A percentile compares a stretch with the other conserved stretches of the same genome.
These are phyloP conservation scores for Eupithecia pulchellata DNA, from an alignment of 2,888 invertebrate species.

Conservation along the genomic window DNA sequence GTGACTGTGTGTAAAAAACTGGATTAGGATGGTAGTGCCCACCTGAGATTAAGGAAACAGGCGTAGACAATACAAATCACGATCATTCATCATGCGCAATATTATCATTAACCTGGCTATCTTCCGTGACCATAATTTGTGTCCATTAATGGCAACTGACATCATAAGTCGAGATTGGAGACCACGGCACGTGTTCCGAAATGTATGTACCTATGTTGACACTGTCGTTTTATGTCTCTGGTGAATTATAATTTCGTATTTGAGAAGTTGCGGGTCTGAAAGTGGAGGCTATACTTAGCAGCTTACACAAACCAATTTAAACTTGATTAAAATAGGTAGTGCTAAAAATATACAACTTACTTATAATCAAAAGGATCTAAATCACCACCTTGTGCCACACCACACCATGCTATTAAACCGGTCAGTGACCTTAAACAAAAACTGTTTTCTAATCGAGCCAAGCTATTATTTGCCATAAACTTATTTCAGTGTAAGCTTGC, in stretches of 20 bases:
- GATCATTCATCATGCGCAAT: conserved; percentile 44
- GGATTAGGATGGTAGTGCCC: not conserved
- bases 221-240: not conserved
- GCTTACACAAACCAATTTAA: not conserved
- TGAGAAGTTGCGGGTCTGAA: too few relatives aligned
- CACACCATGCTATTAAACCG: conserved; percentile 43
- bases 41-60: not conserved
- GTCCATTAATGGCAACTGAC: conserved; percentile 53
- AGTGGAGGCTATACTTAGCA: not conserved
- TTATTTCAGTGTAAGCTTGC: conserved; percentile 24
- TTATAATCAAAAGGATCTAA: conserved; percentile 39
- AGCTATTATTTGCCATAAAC: conserved; percentile 51
- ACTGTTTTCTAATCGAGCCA: conserved; percentile 47
- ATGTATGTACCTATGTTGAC: conserved; percentile 23
- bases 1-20: not conserved
- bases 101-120: conserved; percentile 52
- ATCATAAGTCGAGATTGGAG: conserved; percentile 49
- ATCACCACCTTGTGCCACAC: conserved; percentile 41
- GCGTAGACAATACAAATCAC: conserved; percentile 39
- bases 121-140: conserved; percentile 51
- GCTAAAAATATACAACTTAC: conserved; percentile 20
- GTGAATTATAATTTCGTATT: not conserved
- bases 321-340: conserved; percentile 12
- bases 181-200: conserved; percentile 39
- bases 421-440: conserved; percentile 62